Percentiles rank a stretch among this genome's conserved stretches.
These are phyloP conservation scores for Centropristis striata DNA, from an alignment of 2,113 vertebrate genomes.

Conservation along the genomic window DNA sequence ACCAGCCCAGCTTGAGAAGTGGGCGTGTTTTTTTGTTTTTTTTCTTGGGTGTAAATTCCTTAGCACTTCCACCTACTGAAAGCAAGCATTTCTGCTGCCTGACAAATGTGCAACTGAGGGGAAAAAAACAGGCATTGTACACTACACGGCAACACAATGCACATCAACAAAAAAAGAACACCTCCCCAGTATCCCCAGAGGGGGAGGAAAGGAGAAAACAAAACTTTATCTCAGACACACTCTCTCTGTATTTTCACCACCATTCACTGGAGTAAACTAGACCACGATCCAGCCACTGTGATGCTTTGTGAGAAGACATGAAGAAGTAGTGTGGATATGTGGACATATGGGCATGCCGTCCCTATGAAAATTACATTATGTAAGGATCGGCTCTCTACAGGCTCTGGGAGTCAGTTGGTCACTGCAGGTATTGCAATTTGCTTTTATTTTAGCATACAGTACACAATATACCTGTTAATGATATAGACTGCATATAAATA, in stretches of 20 bases:
- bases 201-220: constrained; percentile 18
- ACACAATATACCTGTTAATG: no score
- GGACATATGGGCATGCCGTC: not conserved
- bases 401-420: not conserved
- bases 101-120: constrained; percentile 52
- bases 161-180: constrained; percentile 43
- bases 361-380: constrained; percentile 6
- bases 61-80: constrained; percentile 41
- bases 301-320: not conserved
- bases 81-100: constrained; percentile 49
- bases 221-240: constrained; percentile 22
- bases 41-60: constrained; percentile 32
- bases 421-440: not conserved
- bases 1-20: constrained; percentile 12
- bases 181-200: constrained; percentile 33
- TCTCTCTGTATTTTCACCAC: constrained; percentile 27
- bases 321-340: not conserved
- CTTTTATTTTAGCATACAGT: not conserved
- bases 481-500: no score
- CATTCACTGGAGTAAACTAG: constrained; percentile 14
- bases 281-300: not conserved
- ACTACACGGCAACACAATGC: constrained; percentile 32
- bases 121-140: constrained; percentile 16
- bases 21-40: not conserved
- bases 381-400: not conserved